A percentile compares a stretch with the other conserved stretches of the same genome.
Evolutionary conservation across 2,113 vertebrate species (phyloP).

Genomic region (Odobenus rosmarus): DNA sequence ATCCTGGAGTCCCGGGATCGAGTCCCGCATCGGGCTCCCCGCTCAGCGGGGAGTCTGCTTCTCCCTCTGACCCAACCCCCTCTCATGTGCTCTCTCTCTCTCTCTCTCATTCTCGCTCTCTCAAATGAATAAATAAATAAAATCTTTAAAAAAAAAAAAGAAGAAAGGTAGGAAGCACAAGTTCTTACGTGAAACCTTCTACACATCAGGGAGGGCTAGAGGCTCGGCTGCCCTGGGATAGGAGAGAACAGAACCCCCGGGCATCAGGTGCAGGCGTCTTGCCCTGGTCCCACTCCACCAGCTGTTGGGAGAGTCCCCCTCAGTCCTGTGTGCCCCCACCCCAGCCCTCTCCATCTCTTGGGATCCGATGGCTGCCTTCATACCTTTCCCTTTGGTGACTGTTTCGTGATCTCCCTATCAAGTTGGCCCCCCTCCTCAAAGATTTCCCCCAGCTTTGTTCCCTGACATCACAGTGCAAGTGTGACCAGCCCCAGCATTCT

Average conservation of each 20-base stretch:
- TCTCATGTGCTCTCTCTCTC: too few relatives aligned
- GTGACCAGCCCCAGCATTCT: neutral
- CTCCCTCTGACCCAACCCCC: too few relatives aligned
- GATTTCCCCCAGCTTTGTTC: neutral
- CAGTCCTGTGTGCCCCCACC: neutral
- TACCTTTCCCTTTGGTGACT: conserved; percentile 45
- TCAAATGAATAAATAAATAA: too few relatives aligned
- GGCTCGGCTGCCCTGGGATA: neutral
- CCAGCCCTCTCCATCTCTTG: neutral
- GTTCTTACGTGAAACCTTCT: conserved; percentile 19
- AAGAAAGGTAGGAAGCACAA: neutral
- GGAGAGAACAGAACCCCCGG: neutral
- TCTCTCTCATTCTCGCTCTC: too few relatives aligned
- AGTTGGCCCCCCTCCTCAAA: neutral
- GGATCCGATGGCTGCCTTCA: neutral
- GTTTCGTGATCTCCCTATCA: neutral
- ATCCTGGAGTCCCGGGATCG: too few relatives aligned
- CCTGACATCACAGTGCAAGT: conserved; percentile 73
- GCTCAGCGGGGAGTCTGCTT: too few relatives aligned
- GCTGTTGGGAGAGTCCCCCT: neutral
- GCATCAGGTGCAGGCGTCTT: neutral
- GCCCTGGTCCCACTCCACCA: neutral
- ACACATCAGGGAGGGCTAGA: neutral
- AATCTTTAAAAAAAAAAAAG: too few relatives aligned
- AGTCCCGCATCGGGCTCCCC: too few relatives aligned